A percentile compares a stretch with the other conserved stretches of the same genome.
Conservation (phyloP, 1,140 invertebrate genomes). For the Arctopsyche grandis region DNA sequence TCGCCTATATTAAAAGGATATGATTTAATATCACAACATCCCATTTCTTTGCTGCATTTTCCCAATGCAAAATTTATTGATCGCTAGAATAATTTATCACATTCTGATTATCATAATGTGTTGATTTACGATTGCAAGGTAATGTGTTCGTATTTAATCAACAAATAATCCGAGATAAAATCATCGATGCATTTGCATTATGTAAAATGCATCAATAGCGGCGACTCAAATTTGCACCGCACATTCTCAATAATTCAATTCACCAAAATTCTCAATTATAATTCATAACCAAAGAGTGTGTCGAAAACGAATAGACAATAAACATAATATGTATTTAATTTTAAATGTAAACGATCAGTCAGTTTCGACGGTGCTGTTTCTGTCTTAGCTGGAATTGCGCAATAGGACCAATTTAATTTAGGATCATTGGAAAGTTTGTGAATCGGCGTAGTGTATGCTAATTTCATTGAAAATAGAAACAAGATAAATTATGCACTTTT, state of each 20-base stretch:
- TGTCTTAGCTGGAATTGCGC: no score
- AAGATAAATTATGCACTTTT: slow-evolving; percentile 36
- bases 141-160: slow-evolving; percentile 23
- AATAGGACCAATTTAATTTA: no score
- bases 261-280: not conserved
- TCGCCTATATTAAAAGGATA: no score
- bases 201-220: slow-evolving; percentile 25
- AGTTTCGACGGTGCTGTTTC: no score
- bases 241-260: slow-evolving; percentile 4
- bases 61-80: not conserved
- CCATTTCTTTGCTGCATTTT: not conserved
- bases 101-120: not conserved
- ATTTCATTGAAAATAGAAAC: slow-evolving; percentile 33
- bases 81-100: not conserved
- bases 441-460: slow-evolving; percentile 23
- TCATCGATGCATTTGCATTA: slow-evolving; percentile 34
- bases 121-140: slow-evolving; percentile 10
- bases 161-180: slow-evolving; percentile 22
- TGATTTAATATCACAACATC: no score
- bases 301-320: no score
- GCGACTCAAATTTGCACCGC: not conserved
- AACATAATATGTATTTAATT: no score
- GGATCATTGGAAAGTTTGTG: not conserved
- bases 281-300: no score
- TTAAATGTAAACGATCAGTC: no score